These are phyloP conservation scores for Drosophila anomelani DNA, from an alignment of 2,888 invertebrate species.

Conservation along the genomic window DNA sequence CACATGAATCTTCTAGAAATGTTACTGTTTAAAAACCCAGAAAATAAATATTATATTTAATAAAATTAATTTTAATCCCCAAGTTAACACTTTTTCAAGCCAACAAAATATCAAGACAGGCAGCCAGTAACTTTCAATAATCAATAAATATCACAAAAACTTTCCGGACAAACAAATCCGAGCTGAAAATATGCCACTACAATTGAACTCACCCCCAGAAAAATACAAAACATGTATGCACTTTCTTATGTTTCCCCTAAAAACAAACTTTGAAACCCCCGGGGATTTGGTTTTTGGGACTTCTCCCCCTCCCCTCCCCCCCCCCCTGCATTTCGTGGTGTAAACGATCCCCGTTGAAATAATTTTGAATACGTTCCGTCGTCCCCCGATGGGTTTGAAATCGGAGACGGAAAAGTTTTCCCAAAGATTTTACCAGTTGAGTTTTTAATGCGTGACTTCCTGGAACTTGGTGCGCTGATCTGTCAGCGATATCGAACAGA, in stretches of 20 bases:
- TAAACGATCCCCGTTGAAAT: constrained; percentile 27
- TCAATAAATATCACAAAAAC: constrained; percentile 21
- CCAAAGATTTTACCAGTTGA: constrained; percentile 30
- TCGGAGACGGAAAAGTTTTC: constrained; percentile 25
- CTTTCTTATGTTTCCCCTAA: constrained; percentile 31
- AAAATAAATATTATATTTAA: too few relatives aligned
- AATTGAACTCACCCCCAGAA: constrained; percentile 19
- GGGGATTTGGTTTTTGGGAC: constrained; percentile 13
- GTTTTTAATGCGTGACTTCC: constrained; percentile 37
- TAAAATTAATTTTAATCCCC: not conserved
- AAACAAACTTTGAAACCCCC: constrained; percentile 24
- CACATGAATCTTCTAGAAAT: not conserved
- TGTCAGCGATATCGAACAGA: constrained; percentile 22
- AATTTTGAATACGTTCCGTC: constrained; percentile 12
- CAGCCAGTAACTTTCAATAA: constrained; percentile 13
- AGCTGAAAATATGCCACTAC: constrained; percentile 18
- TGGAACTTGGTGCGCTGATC: constrained; percentile 31
- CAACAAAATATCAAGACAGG: not conserved
- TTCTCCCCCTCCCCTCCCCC: not conserved
- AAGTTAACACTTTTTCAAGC: not conserved
- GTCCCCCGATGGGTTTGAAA: constrained; percentile 23
- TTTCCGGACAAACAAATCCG: constrained; percentile 15
- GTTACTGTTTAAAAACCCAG: not conserved
- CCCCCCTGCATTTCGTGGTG: constrained; percentile 3
- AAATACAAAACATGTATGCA: not conserved